These are phyloP conservation scores for Xiphophorus hellerii DNA, from an alignment of 2,113 vertebrate species.

Conservation along the genomic window DNA sequence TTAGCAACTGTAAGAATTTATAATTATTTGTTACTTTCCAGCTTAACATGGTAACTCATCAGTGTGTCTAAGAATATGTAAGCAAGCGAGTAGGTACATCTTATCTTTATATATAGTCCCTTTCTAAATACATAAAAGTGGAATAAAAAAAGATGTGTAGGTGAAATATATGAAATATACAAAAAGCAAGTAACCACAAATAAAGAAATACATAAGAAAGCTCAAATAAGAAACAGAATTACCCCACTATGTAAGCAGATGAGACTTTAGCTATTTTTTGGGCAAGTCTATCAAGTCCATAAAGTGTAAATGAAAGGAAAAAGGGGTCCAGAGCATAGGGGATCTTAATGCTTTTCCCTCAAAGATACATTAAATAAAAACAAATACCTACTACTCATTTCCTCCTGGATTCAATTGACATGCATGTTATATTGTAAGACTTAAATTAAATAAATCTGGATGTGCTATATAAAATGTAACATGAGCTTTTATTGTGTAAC, in stretches of 20 bases:
- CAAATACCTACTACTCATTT: too few relatives aligned
- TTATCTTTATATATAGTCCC: too few relatives aligned
- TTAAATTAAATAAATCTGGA: too few relatives aligned
- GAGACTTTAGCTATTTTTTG: background rate
- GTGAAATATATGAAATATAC: too few relatives aligned
- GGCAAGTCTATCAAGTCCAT: background rate
- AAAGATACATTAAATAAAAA: too few relatives aligned
- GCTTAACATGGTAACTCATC: background rate
- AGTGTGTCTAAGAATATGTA: background rate
- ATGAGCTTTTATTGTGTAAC: background rate
- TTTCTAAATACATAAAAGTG: background rate
- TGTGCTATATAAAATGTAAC: too few relatives aligned
- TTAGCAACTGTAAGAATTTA: conserved; percentile 29
- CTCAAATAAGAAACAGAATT: background rate
- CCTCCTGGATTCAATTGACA: too few relatives aligned
- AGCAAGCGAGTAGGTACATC: too few relatives aligned
- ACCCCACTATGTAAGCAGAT: background rate
- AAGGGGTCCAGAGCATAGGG: too few relatives aligned
- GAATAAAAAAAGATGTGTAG: background rate
- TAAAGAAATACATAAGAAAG: background rate
- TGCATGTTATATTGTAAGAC: too few relatives aligned
- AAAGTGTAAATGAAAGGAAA: background rate
- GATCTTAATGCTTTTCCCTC: too few relatives aligned
- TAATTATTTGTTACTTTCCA: background rate
- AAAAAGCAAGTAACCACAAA: too few relatives aligned